phyloP scores from a whole-genome alignment of 2,113 vertebrate genomes.

The Pluvialis apricaria region DNA sequence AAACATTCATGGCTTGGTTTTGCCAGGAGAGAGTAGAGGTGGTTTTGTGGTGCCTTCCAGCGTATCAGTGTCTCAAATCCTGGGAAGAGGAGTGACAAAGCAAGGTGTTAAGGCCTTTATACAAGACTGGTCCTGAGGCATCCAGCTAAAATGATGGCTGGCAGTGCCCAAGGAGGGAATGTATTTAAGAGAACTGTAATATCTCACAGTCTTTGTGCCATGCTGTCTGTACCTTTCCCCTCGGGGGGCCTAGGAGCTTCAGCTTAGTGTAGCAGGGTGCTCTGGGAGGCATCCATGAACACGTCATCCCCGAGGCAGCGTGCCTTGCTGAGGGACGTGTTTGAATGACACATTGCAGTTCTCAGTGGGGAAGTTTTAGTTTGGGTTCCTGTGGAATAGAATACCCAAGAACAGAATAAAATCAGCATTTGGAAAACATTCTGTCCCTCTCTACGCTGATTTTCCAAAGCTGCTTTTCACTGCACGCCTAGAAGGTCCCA shows the following conservation, averaged over 20 bases:
- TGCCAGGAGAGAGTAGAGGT: not conserved
- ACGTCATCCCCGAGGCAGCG: not conserved
- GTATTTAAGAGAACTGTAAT: not conserved
- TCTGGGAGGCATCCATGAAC: not conserved
- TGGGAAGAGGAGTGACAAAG: not conserved
- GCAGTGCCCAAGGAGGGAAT: not conserved
- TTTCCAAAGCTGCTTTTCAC: constrained; percentile 18
- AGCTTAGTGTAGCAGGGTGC: not conserved
- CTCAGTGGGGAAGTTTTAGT: not conserved
- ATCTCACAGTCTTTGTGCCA: not conserved
- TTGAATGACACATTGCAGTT: not conserved
- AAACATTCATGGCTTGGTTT: not conserved
- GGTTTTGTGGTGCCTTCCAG: not conserved
- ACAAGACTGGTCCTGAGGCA: not conserved
- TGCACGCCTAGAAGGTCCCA: constrained; percentile 8
- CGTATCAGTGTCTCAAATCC: not conserved
- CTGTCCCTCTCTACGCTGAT: not conserved
- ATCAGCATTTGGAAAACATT: constrained; percentile 29
- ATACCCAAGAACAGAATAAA: constrained; percentile 23
- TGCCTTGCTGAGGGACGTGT: not conserved
- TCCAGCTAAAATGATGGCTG: not conserved
- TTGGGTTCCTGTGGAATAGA: constrained; percentile 8
- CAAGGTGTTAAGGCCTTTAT: not conserved
- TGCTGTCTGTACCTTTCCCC: not conserved
- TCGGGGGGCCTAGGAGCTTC: not conserved